Base-by-base conservation (phyloP, 1,140 invertebrate species). In the Aphaenogaster ashmeadi region DNA sequence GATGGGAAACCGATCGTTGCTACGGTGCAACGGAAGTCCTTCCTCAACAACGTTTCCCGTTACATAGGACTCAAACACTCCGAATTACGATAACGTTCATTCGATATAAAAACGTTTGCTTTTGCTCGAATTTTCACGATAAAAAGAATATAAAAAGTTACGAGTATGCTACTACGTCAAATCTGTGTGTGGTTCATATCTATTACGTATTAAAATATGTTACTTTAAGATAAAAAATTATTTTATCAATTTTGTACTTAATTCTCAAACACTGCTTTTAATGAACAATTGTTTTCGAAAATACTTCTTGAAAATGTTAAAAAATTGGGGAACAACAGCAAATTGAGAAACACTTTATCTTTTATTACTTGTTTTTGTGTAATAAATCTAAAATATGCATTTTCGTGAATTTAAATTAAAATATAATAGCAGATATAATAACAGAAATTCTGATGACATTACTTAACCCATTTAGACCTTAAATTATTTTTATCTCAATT, bases 1-100 rank as follows among this genome's bases (percentile, higher is more conserved):
- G 80, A 84, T 84, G 80, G 80, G 80, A 84, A 84, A 84, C 80
- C 80, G 80, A 84, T 84, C 80, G 80, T 60, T 84, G 80, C 69
- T 74, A 84, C 80, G 56, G 67, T 83, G n/a, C 67, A 74, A 72
- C 69, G 69, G 69, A 84, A 75, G 56, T 75, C 69, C 80, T 84
- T 84, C 69, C 41, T 84, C 69, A 72, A 84, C 54, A 84, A 84
- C 80, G 54, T n/a, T 74, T 84, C 54, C 80, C 33, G 69, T 84
- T 84, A 84, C 69, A 84, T 54, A 75, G 69, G 27, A 38, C 41
- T 84, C 69, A 50, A 84, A 84, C 56, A 75, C 80, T 75, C 27
- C 18, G 80, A 84, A 84, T 84, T 84, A 75, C 80, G 69, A 83
- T 83, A 83, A 74, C 60, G 80, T 50, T n/a, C 8, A 44, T 72